phyloP scores from a whole-genome alignment of 2,888 invertebrate genomes.

The Thecocarcelia acutangulata region DNA sequence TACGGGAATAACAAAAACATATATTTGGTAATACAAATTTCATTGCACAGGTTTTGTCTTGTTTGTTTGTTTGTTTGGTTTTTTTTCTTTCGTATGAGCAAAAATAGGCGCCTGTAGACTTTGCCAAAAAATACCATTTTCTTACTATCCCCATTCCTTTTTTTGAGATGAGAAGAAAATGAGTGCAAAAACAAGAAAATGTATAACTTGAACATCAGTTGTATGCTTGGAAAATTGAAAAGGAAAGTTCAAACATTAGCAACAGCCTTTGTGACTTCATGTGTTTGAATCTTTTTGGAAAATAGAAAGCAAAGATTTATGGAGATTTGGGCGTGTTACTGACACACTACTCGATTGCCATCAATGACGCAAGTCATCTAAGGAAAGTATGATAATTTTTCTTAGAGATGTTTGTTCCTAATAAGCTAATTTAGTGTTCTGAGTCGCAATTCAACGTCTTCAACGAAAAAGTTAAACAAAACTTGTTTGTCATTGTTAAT shows the following conservation, averaged over 20 bases:
- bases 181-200: slow-evolving; percentile 22
- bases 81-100: slow-evolving; percentile 12
- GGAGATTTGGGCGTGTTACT: slow-evolving; percentile 72
- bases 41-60: slow-evolving; percentile 12
- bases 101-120: slow-evolving; percentile 67
- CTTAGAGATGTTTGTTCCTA: slow-evolving; percentile 49
- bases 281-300: slow-evolving; percentile 49
- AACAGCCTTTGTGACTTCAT: slow-evolving; percentile 68
- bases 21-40: slow-evolving; percentile 6
- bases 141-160: slow-evolving; percentile 26
- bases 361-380: slow-evolving; percentile 67
- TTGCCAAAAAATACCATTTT: slow-evolving; percentile 60
- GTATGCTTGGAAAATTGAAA: slow-evolving; percentile 52
- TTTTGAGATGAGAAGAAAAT: slow-evolving; percentile 33
- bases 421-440: slow-evolving; percentile 44
- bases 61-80: neutral
- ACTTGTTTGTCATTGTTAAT: slow-evolving; percentile 49
- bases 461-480: slow-evolving; percentile 16
- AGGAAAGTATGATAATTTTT: slow-evolving; percentile 46
- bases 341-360: slow-evolving; percentile 71
- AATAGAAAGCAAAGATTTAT: slow-evolving; percentile 73
- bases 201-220: slow-evolving; percentile 41
- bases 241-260: slow-evolving; percentile 70
- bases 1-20: slow-evolving; percentile 14
- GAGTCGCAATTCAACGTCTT: slow-evolving; percentile 9